Conservation (phyloP, 2,113 vertebrate genomes). For the Platysternon megacephalum region DNA sequence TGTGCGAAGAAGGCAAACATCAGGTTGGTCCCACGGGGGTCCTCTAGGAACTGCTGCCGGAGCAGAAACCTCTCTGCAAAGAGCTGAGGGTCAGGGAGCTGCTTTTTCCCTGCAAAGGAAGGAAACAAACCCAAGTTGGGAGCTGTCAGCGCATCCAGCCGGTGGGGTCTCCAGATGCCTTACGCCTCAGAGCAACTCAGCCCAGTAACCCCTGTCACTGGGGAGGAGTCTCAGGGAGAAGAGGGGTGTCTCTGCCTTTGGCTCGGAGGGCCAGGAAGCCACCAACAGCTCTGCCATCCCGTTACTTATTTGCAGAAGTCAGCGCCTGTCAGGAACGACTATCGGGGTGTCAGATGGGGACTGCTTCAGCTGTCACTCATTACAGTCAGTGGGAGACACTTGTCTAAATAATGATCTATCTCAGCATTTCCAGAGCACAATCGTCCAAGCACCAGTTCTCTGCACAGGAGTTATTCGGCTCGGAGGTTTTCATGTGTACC, state of each 20-base stretch:
- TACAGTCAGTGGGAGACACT: background rate
- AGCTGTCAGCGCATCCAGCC: background rate
- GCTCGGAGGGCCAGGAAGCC: background rate
- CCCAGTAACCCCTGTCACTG: background rate
- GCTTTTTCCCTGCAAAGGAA: constrained; percentile 81
- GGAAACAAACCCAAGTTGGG: background rate
- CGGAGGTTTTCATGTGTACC: background rate
- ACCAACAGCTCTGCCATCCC: background rate
- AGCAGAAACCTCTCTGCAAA: constrained; percentile 84
- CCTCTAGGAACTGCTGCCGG: constrained; percentile 85
- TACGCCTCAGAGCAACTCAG: background rate
- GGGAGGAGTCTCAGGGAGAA: too few species aligned
- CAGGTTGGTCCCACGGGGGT: constrained; percentile 90
- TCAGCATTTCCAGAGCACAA: background rate
- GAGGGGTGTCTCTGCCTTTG: background rate
- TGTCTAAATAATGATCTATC: too few species aligned
- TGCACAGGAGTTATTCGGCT: background rate
- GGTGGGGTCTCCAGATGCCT: background rate
- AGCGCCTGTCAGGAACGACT: too few species aligned
- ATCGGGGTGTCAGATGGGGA: background rate
- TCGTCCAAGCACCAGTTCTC: background rate
- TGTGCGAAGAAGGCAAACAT: constrained; percentile 98
- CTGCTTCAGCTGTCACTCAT: background rate
- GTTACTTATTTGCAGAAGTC: background rate
- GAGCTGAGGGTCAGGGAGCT: constrained; percentile 85